Evolutionary conservation across 2,888 invertebrate species (phyloP).

Genomic region (Clitarchus hookeri): DNA sequence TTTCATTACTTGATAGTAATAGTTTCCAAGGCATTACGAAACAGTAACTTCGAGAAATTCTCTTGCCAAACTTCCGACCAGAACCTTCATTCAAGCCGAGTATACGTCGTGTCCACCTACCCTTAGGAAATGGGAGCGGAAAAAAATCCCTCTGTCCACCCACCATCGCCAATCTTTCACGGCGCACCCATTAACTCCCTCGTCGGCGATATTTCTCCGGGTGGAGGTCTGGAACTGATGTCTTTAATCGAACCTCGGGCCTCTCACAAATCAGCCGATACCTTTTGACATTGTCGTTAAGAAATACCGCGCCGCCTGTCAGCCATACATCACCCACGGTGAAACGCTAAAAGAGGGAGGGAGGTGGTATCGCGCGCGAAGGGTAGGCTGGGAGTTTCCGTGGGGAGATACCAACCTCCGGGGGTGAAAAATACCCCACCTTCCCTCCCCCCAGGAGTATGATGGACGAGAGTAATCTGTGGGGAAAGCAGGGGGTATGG

Average conservation of each 20-base stretch:
- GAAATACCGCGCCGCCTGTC: conserved; percentile 53
- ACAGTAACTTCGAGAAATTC: background rate
- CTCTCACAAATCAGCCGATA: conserved; percentile 56
- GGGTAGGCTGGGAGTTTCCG: background rate
- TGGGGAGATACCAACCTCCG: conserved; percentile 28
- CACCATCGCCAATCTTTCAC: background rate
- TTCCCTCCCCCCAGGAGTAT: conserved; percentile 42
- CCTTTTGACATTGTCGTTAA: conserved; percentile 51
- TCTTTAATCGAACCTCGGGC: conserved; percentile 53
- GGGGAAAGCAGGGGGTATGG: conserved; percentile 15
- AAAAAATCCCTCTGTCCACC: conserved; percentile 19
- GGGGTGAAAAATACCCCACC: conserved; percentile 49
- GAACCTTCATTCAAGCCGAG: background rate
- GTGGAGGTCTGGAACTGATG: conserved; percentile 54
- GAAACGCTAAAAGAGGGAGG: background rate
- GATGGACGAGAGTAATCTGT: conserved; percentile 55
- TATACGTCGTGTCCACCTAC: background rate
- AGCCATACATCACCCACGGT: conserved; percentile 53
- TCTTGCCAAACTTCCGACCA: background rate
- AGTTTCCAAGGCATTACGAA: background rate
- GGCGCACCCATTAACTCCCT: conserved; percentile 23
- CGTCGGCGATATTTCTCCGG: conserved; percentile 53
- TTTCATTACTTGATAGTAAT: no score
- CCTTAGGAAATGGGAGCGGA: background rate
- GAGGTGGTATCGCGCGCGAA: background rate